Base-by-base conservation (phyloP, 2,888 invertebrate genomes). In the Phania funesta region DNA sequence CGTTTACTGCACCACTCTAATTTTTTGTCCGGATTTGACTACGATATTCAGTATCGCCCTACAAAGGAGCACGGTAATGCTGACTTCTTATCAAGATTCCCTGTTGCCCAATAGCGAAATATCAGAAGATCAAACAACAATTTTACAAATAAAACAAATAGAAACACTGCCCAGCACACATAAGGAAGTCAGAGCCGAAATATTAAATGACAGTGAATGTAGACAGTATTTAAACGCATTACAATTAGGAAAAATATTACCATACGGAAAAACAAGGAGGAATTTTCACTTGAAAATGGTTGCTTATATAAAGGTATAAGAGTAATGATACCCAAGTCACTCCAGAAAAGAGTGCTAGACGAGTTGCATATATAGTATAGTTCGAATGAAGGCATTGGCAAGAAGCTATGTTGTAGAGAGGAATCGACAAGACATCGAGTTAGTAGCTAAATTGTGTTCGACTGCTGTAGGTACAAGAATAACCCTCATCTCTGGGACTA, bases 51-150 rank as follows among this genome's bases (percentile, higher is more conserved):
- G 8, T 58, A 54, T n/a, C 83, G 70, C 18, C 73, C 56, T n/a
- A 70, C 80, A 6, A 32, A 26, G 5, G 80, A 83, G 50, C 60
- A 83, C 13, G n/a, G 58, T 11, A 79, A 76, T 26, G 83, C 67
- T 8, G 82, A 84, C 62, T 83, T 78, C 41, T 58, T 84, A n/a
- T 84, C 84, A n/a, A 74, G 84, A 62, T 78, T 80, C 11, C 80
- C 81, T 56, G 38, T 77, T 26, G 4, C 46, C 24, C 13, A 64
- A 9, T 11, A 44, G 48, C 32, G 18, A 46, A 5, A 18, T 64
- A 6, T 7, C 3, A 2, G 16, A 24, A 16, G 38, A 58, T 20
- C 20, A 58, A n/a, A n/a, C n/a, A 22, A 50, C 65, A 22, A 52
- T 32, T 22, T 52, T 35, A 8, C 65, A 50, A 50, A 35, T 67